Conservation (phyloP, 2,888 invertebrate genomes). For the Prenolepis imparis region DNA sequence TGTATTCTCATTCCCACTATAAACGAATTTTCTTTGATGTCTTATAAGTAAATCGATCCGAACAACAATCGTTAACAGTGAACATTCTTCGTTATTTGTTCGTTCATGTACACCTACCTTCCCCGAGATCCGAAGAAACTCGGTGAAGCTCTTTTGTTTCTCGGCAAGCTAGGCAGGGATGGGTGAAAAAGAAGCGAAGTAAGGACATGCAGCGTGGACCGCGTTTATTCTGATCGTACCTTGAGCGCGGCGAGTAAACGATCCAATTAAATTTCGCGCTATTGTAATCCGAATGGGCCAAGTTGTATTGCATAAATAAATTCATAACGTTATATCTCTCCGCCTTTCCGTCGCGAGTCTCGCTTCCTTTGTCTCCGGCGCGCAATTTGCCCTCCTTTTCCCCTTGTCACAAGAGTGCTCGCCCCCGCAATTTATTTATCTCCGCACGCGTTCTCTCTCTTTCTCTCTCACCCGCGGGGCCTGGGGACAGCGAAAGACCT, state of each 20-base stretch:
- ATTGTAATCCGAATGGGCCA: constrained; percentile 78
- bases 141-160: constrained; percentile 71
- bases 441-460: constrained; percentile 35
- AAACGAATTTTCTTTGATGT: neutral
- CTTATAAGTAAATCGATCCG: neutral
- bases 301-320: constrained; percentile 80
- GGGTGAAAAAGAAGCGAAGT: constrained; percentile 47
- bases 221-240: constrained; percentile 68
- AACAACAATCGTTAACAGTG: neutral
- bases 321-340: constrained; percentile 75
- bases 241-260: constrained; percentile 69
- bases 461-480: constrained; percentile 30
- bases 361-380: constrained; percentile 68
- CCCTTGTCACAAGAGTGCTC: constrained; percentile 37
- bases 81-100: neutral
- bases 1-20: neutral
- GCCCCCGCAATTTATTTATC: constrained; percentile 62
- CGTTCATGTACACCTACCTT: constrained; percentile 51
- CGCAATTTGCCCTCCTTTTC: constrained; percentile 61
- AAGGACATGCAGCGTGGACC: constrained; percentile 50
- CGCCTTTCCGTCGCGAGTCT: constrained; percentile 67
- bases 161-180: constrained; percentile 59
- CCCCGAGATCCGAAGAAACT: constrained; percentile 61
- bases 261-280: constrained; percentile 79
- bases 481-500: constrained; percentile 44